A percentile compares a stretch with the other conserved stretches of the same genome.
phyloP scores from a whole-genome alignment of 2,888 invertebrate species.

The Dugesia japonica region DNA sequence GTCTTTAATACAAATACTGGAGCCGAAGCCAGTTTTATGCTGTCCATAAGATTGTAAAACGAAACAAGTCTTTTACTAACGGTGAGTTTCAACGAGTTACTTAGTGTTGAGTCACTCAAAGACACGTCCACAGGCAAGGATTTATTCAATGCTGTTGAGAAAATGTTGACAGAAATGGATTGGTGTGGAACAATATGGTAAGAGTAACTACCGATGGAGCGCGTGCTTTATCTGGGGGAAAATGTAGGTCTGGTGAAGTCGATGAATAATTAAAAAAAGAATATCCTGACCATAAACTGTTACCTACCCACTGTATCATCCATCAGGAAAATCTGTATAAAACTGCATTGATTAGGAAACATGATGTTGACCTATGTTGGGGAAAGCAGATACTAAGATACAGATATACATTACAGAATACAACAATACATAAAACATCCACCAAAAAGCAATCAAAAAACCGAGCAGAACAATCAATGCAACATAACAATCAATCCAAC shows the following conservation, averaged over 20 bases:
- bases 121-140: neutral
- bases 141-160: conserved; percentile 5
- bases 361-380: neutral
- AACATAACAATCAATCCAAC: too few species aligned
- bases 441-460: too few species aligned
- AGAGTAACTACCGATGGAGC: neutral
- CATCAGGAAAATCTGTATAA: neutral
- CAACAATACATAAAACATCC: too few species aligned
- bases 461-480: too few species aligned
- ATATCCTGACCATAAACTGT: neutral
- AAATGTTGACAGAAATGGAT: neutral
- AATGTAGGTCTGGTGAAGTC: too few species aligned
- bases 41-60: neutral
- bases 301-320: neutral
- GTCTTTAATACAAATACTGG: neutral
- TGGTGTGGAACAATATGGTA: neutral
- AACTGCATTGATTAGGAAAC: neutral
- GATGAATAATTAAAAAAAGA: neutral
- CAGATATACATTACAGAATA: too few species aligned
- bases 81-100: neutral
- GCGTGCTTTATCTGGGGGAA: too few species aligned
- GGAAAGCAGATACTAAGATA: too few species aligned
- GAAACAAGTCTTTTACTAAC: conserved; percentile 6
- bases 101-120: neutral
- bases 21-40: neutral